Evolutionary conservation across 2,113 vertebrate genomes (phyloP).

Genomic region (Coreoperca whiteheadi): DNA sequence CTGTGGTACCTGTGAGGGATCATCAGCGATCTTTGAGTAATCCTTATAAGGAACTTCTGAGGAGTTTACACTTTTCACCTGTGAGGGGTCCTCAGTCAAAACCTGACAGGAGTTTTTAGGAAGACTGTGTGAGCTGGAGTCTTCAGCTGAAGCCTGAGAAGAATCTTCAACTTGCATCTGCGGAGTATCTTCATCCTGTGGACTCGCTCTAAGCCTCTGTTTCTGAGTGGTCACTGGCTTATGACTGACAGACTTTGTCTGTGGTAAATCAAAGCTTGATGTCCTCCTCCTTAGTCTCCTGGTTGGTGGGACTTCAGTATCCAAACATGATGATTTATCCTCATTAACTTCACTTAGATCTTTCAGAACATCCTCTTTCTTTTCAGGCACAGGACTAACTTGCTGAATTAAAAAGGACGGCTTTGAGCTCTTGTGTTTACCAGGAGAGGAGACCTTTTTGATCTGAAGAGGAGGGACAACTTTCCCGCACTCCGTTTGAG

Average conservation of each 20-base stretch:
- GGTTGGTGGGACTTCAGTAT: slow-evolving; percentile 44
- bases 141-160: slow-evolving; percentile 61
- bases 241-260: slow-evolving; percentile 66
- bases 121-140: slow-evolving; percentile 59
- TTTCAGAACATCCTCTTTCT: slow-evolving; percentile 68
- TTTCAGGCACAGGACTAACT: slow-evolving; percentile 69
- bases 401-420: slow-evolving; percentile 83
- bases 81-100: slow-evolving; percentile 36
- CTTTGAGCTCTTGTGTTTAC: slow-evolving; percentile 81
- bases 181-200: slow-evolving; percentile 39
- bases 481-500: slow-evolving; percentile 67
- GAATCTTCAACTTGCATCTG: slow-evolving; percentile 49
- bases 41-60: slow-evolving; percentile 43
- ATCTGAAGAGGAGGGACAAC: slow-evolving; percentile 84
- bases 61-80: slow-evolving; percentile 28
- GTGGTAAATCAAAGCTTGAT: slow-evolving; percentile 58
- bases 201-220: slow-evolving; percentile 65
- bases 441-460: slow-evolving; percentile 84
- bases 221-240: slow-evolving; percentile 70
- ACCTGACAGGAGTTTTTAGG: slow-evolving; percentile 48
- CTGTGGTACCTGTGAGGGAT: slow-evolving; percentile 33
- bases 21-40: slow-evolving; percentile 24
- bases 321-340: slow-evolving; percentile 51
- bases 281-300: slow-evolving; percentile 72
- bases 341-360: slow-evolving; percentile 62